phyloP scores from a whole-genome alignment of 2,888 invertebrate species.

The Siphonodentalium dalli region DNA sequence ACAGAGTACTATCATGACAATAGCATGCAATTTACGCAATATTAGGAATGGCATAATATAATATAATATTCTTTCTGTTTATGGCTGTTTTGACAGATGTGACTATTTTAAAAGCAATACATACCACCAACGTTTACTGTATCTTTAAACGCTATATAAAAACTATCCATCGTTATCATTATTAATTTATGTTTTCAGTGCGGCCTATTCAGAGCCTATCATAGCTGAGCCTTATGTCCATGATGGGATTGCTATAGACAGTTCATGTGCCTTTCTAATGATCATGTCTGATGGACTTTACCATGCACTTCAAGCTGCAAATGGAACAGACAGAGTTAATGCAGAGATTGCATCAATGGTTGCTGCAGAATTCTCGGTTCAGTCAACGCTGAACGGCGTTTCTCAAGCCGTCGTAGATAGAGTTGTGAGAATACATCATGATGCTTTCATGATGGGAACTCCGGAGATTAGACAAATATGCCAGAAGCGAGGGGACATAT shows the following conservation, averaged over 20 bases:
- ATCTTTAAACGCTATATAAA: too few relatives aligned
- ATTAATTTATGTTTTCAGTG: too few relatives aligned
- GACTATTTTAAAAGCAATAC: too few relatives aligned
- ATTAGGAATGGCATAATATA: too few relatives aligned
- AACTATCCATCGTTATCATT: neutral
- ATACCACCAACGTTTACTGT: too few relatives aligned
- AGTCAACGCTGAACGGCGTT: constrained; percentile 80
- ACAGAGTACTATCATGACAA: too few relatives aligned
- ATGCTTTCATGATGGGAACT: constrained; percentile 72
- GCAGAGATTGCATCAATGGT: constrained; percentile 59
- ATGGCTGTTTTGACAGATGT: too few relatives aligned
- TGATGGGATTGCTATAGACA: constrained; percentile 80
- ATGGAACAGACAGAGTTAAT: constrained; percentile 76
- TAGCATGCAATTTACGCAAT: too few relatives aligned
- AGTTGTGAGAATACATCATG: constrained; percentile 82
- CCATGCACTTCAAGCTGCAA: constrained; percentile 82
- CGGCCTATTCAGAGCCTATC: constrained; percentile 79
- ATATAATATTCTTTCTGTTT: too few relatives aligned
- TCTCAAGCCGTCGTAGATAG: constrained; percentile 87
- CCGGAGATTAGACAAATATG: constrained; percentile 48
- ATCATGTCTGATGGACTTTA: constrained; percentile 87
- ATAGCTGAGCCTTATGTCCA: constrained; percentile 81
- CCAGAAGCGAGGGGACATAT: constrained; percentile 81
- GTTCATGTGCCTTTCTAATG: constrained; percentile 81
- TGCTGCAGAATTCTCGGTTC: constrained; percentile 72